Evolutionary conservation across 2,113 vertebrate species (phyloP).

Genomic region (Taxidea taxus): DNA sequence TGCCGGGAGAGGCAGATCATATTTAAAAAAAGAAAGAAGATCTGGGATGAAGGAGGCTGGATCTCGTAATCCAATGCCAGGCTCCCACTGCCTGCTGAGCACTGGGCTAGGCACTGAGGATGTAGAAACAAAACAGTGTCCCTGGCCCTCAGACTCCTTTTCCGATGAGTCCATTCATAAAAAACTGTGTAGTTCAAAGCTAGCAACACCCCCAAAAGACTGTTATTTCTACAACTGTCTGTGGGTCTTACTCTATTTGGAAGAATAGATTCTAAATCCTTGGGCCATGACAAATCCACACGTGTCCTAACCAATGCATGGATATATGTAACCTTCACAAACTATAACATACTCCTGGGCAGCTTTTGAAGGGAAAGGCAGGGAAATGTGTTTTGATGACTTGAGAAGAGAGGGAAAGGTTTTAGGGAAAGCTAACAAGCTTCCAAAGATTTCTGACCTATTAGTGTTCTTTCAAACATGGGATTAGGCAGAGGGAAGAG

Average conservation of each 20-base stretch:
- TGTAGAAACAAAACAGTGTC: background rate
- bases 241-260: background rate
- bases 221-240: background rate
- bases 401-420: constrained; percentile 18
- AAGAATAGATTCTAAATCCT: constrained; percentile 28
- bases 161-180: background rate
- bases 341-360: background rate
- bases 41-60: background rate
- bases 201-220: background rate
- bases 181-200: background rate
- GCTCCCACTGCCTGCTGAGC: background rate
- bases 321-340: background rate
- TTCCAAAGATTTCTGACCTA: background rate
- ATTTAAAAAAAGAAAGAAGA: background rate
- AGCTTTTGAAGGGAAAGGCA: constrained; percentile 26
- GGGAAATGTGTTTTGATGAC: constrained; percentile 10
- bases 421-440: background rate
- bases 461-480: background rate
- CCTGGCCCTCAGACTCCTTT: background rate
- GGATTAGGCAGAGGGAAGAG: background rate
- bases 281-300: background rate
- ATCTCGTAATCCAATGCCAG: background rate
- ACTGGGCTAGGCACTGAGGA: background rate
- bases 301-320: background rate
- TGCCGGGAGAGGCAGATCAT: background rate